Evolutionary conservation across 2,888 invertebrate species (phyloP).

Genomic region (Azorinus chamasolen): DNA sequence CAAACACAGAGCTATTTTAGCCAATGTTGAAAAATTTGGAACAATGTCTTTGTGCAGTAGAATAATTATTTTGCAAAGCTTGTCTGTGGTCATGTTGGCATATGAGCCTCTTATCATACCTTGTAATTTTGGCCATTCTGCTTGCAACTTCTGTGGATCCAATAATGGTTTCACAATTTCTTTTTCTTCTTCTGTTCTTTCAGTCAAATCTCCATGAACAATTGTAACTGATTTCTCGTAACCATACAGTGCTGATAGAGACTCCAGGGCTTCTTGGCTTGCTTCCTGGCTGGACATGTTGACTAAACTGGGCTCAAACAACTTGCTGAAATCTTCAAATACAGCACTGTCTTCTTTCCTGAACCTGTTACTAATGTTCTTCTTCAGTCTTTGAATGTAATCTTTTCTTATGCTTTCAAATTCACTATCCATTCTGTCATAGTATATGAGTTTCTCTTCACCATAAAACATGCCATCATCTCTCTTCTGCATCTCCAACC

Average conservation of each 20-base stretch:
- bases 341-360: conserved; percentile 35
- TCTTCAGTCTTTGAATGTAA: conserved; percentile 20
- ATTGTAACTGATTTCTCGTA: conserved; percentile 18
- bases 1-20: conserved; percentile 39
- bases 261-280: conserved; percentile 1
- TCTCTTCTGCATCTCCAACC: not conserved
- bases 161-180: conserved; percentile 10
- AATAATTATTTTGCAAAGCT: conserved; percentile 7
- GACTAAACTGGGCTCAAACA: conserved; percentile 21
- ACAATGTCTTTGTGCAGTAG: not conserved
- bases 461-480: not conserved
- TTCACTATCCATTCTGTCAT: conserved; percentile 31
- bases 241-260: conserved; percentile 24
- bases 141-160: not conserved
- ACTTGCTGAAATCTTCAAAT: conserved; percentile 29
- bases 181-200: not conserved
- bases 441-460: too few relatives aligned
- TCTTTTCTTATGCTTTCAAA: conserved; percentile 18
- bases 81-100: not conserved
- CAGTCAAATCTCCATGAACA: conserved; percentile 24
- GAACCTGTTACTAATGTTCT: conserved; percentile 38
- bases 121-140: conserved; percentile 6
- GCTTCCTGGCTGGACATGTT: conserved; percentile 4
- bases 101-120: conserved; percentile 30
- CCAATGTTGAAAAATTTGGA: conserved; percentile 18